Evolutionary conservation across 1,140 invertebrate species (phyloP).

Genomic region (Calephelis virginiensis): DNA sequence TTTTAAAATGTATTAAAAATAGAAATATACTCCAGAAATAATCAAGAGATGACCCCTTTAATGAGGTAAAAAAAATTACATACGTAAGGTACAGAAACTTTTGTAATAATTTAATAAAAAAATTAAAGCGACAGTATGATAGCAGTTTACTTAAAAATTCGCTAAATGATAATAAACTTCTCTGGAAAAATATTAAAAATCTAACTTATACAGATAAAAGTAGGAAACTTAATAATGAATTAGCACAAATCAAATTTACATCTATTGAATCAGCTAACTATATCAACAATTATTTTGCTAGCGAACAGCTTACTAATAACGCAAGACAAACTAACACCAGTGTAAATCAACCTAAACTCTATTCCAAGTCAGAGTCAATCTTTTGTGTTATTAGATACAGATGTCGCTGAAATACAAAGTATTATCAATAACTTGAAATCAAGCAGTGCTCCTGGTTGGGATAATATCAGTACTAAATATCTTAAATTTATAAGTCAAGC

Average conservation of each 20-base stretch:
- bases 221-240: background rate
- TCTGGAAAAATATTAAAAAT: too few species aligned
- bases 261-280: too few species aligned
- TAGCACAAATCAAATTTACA: background rate
- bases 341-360: background rate
- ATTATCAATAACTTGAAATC: background rate
- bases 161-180: background rate
- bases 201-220: too few species aligned
- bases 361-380: background rate
- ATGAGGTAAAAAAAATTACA: constrained; percentile 29
- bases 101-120: constrained; percentile 28
- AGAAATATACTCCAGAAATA: constrained; percentile 28
- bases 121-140: constrained; percentile 26
- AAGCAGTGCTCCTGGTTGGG: background rate
- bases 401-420: background rate
- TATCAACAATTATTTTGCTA: too few species aligned
- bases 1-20: constrained; percentile 30
- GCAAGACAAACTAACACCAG: too few species aligned
- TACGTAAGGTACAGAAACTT: too few species aligned
- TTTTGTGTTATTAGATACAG: background rate
- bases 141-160: constrained; percentile 17
- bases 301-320: too few species aligned
- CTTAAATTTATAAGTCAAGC: background rate
- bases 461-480: background rate
- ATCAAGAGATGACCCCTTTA: background rate